Base-by-base conservation (phyloP, 1,140 invertebrate species). In the Drosophila nikananu region DNA sequence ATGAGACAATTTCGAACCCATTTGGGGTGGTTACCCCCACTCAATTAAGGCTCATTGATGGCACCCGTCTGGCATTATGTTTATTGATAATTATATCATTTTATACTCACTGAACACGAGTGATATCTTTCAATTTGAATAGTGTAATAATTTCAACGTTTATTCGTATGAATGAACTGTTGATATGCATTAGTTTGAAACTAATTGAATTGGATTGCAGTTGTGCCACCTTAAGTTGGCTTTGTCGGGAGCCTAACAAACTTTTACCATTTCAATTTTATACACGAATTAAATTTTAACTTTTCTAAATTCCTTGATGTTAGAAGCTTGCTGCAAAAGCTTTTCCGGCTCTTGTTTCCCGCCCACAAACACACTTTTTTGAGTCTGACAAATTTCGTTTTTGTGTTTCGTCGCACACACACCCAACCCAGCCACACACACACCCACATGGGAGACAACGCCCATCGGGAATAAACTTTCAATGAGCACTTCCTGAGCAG, bases 401-500 rank as follows among this genome's bases (percentile, higher is more conserved):
- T 55, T 55, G 32, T 55, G 52, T 55, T 37, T 55, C 32, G 10
- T 54, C 51, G 51, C 51, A 55, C 52, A 52, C 23, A 25, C 48
- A 49, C 51, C 12, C 10, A 7, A 25, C 30, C 19, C n/a, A 32
- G 17, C 5, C 10, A 55, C 30, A 54, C 44, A 48, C 46, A 52
- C 51, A 54, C 52, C 35, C 30, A 2, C 52, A 23, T 10, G 52
- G 49, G 25, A 37, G 52, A 37, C 52, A 23, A 55, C 52, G 52
- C 52, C 52, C 52, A 55, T 55, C 32, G 52, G 39, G 52, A 55
- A 55, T 39, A 55, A 55, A 55, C 32, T 55, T 55, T 55, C 54
- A 57, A 57, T 57, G 54, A 57, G 54, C 54, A 57, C 54, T 57
- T 57, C 54, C 54, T 57, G 54, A n/a, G 35, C 35, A n/a, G 54